These are phyloP conservation scores for Acronicta psi DNA, from an alignment of 2,888 invertebrate genomes.

Conservation along the genomic window DNA sequence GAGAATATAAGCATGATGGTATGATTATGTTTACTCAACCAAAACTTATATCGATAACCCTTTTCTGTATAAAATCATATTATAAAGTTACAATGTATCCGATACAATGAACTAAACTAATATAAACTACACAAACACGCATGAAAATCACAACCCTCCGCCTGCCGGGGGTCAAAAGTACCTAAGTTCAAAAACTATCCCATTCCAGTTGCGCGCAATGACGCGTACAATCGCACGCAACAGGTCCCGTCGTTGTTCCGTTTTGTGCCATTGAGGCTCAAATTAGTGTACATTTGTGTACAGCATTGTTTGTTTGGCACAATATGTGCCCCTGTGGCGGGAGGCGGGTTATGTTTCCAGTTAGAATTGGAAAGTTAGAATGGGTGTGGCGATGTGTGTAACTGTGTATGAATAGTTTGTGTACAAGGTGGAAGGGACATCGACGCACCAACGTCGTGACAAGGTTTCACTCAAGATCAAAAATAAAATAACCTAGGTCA, in stretches of 20 bases:
- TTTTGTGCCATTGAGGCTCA: constrained; percentile 35
- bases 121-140: constrained; percentile 8
- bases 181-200: constrained; percentile 48
- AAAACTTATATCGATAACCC: too few relatives aligned
- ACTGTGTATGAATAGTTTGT: too few relatives aligned
- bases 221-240: constrained; percentile 43
- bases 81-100: too few relatives aligned
- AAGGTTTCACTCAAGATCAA: too few relatives aligned
- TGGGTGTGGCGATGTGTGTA: too few relatives aligned
- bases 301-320: constrained; percentile 28
- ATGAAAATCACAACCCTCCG: constrained; percentile 28
- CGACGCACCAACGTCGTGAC: too few relatives aligned
- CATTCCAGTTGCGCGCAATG: constrained; percentile 32
- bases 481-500: too few relatives aligned
- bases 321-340: constrained; percentile 12
- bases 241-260: constrained; percentile 38
- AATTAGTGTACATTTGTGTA: constrained; percentile 41
- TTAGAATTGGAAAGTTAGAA: neutral
- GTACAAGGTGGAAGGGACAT: too few relatives aligned
- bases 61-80: too few relatives aligned
- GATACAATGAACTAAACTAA: too few relatives aligned
- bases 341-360: constrained; percentile 8
- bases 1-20: too few relatives aligned
- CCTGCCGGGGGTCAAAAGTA: constrained; percentile 38
- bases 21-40: too few relatives aligned